Base-by-base conservation (phyloP, 2,888 invertebrate species). In the Calliphora vomitoria region DNA sequence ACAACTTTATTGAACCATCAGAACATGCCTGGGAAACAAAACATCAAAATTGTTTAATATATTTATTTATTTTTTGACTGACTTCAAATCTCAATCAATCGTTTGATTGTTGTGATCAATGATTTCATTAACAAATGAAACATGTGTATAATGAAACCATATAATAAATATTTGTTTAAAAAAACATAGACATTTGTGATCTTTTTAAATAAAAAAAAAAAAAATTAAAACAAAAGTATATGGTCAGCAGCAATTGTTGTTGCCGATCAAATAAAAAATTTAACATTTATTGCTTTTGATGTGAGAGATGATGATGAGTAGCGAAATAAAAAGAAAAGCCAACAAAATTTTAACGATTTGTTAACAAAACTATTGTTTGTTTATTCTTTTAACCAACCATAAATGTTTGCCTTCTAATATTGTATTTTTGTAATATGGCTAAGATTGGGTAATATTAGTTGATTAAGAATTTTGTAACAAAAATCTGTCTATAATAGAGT, bases 91-190 rank as follows among this genome's bases (percentile, higher is more conserved):
- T 35, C 76, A 74, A 87, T 87, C 87, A 85, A 87, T 85, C 81
- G 87, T 78, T 85, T 87, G 87, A 85, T 87, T 87, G 85, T 87
- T 87, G 76, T 83, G 80, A 87, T 87, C 86, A 87, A 76, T 87
- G 80, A 80, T 87, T 82, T 82, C 62, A 78, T 72, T 80, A 83
- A 75, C 83, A 55, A 64, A 74, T 47, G 62, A 41, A 81, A 58
- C 38, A 76, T 55, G 35, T 58, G 55, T 25, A 66, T 78, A 78
- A 78, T 82, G 55, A 74, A 80, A 66, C 18, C 75, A 15, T 71
- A 80, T 58, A 83, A 87, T 83, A 76, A 83, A 83, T 80, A 75
- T 86, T 69, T 75, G 71, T 75, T 80, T 71, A 71, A 79, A 82
- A n/a, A 55, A 47, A 81, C 53, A 58, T 11, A 10, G 11, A 58